Evolutionary conservation across 2,888 invertebrate genomes (phyloP), one percentile per base, ranked within the genome.

Genomic region (Resseliella maxima): DNA sequence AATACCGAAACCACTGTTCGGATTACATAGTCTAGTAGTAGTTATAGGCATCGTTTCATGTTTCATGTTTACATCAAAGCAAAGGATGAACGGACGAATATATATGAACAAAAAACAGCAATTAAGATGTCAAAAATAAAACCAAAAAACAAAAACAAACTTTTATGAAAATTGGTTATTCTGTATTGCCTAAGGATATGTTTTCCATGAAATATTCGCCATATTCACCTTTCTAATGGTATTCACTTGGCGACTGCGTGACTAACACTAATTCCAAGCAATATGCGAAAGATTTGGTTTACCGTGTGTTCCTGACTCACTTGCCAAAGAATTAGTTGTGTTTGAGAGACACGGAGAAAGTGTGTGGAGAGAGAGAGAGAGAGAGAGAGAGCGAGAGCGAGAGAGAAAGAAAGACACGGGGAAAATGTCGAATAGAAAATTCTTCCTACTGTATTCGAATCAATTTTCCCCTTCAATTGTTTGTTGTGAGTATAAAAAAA

Each of bases 241-340:
- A 83, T 83, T 38, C 83, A 83, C 83, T 85, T 46, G 85, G 46
- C 85, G 85, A 85, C 85, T 85, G 85, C 85, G 85, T 85, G 85
- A 85, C 85, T 85, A 85, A 85, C 38, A 85, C 85, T 85, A 45
- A 85, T 46, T 41, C 1, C 41, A 38, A 35, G 6, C 83, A 85
- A 86, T 86, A 72, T 86, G 86, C 36, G 88, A 24, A 83, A 38
- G 36, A 83, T 83, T 83, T 83, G 21, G 83, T 83, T 38, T 83
- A 12, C 83, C 38, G 83, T 83, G 83, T 83, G n/a, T 38, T 10
- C 2, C n/a, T 31, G 5, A 21, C 50, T 15, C 18, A 50, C 21
- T 3, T 50, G n/a, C n/a, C n/a, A n/a, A n/a, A n/a, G n/a, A 50
- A 15, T 18, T 2, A 6, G 41, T 41, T 59, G 24, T 59, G 5